A percentile compares a stretch with the other conserved stretches of the same genome.
Evolutionary conservation across 2,113 vertebrate species (phyloP).

Genomic region (Oceanodroma tethys): DNA sequence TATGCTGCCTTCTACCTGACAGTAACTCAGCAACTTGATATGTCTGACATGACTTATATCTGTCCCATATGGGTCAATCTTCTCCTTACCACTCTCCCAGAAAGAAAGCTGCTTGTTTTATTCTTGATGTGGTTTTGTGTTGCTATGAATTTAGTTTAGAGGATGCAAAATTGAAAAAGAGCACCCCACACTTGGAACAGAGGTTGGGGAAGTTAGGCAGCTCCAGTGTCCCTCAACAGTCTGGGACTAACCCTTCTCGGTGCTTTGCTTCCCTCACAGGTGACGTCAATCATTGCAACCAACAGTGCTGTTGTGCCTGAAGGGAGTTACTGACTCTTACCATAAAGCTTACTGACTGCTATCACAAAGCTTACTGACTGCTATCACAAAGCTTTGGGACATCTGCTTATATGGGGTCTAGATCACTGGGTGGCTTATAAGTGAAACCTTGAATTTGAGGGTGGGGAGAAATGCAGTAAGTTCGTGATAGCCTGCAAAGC

Average conservation of each 20-base stretch:
- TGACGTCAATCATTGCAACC: neutral
- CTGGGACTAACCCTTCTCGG: neutral
- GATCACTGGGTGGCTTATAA: neutral
- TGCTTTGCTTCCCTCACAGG: neutral
- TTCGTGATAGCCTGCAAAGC: neutral
- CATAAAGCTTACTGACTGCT: neutral
- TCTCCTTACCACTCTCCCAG: neutral
- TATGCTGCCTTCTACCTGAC: neutral
- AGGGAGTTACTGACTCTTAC: neutral
- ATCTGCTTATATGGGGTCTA: neutral
- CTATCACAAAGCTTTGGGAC: neutral
- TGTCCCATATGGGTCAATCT: neutral
- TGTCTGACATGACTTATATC: neutral
- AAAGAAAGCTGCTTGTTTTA: neutral
- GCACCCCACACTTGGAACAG: neutral
- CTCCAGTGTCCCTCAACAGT: neutral
- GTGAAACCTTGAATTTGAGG: neutral
- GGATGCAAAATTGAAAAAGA: neutral
- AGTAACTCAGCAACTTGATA: neutral
- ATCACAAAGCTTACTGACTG: neutral
- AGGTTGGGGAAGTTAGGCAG: neutral
- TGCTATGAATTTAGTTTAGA: neutral
- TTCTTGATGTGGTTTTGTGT: neutral
- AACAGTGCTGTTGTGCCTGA: neutral
- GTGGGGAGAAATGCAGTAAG: neutral